phyloP scores from a whole-genome alignment of 2,797 vertebrate genomes.

The Acestrorhynchus altus region DNA sequence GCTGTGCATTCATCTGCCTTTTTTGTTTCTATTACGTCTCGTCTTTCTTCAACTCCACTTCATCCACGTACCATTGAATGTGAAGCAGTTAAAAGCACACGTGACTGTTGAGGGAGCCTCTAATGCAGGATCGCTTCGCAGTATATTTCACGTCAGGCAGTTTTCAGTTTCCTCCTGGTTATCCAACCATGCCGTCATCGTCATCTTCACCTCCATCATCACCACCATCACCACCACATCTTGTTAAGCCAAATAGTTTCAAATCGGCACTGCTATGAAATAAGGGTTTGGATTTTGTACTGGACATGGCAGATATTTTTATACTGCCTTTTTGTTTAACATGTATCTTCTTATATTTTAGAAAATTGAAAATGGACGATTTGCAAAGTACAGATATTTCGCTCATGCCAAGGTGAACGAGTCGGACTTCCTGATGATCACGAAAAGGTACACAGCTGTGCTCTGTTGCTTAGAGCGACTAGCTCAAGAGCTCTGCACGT shows the following conservation, averaged over 20 bases:
- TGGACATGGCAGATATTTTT: neutral
- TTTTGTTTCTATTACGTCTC: neutral
- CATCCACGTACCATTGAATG: neutral
- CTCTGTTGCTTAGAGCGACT: neutral
- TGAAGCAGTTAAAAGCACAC: neutral
- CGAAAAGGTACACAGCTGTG: slow-evolving; percentile 83
- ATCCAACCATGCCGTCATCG: neutral
- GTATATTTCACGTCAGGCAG: neutral
- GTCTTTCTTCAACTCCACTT: neutral
- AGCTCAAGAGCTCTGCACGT: no score
- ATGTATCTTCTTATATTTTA: slow-evolving; percentile 66
- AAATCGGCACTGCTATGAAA: neutral
- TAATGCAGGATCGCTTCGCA: neutral
- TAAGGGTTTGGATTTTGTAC: neutral
- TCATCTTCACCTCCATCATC: neutral
- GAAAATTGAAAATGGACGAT: slow-evolving; percentile 98
- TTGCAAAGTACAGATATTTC: slow-evolving; percentile 95
- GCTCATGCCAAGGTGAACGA: slow-evolving; percentile 96
- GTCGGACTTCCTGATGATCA: slow-evolving; percentile 96
- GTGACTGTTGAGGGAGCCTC: neutral
- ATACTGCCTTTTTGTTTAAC: slow-evolving; percentile 7
- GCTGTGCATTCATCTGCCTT: neutral
- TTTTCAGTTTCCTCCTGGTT: neutral
- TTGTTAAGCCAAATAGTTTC: neutral
- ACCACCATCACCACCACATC: neutral